Evolutionary conservation across 2,797 vertebrate species (phyloP), one percentile per base, ranked within the genome.

Genomic region (Bufotes viridis): DNA sequence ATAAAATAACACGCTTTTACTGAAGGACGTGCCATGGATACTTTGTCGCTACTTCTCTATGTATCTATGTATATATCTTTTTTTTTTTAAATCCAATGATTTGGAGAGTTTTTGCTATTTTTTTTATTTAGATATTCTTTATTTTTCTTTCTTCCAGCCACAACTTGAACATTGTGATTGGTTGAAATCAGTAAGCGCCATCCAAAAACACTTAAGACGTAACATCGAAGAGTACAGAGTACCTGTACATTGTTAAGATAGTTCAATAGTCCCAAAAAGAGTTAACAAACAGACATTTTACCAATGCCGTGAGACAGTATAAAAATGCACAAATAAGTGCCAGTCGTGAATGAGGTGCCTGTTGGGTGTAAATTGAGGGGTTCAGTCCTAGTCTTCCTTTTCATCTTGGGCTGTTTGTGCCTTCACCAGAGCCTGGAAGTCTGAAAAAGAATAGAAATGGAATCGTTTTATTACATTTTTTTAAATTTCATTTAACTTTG

Each of bases 321-420:
- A 91, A 93, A 93, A 92, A 90, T 87, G 72, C 91, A 93, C 91
- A 92, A 93, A 93, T 91, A 91, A 90, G 90, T 88, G 92, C 92
- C 85, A 91, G 90, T 88, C 57, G 81, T 14, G 5, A 70, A 88
- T 81, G 90, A 91, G 91, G 92, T 92, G 90, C 90, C 87, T 84
- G 90, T 88, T 87, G 87, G 89, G 91, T 91, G 92, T 92, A 91
- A 93, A 90, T 80, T 89, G 91, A 90, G 91, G 90, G 90, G 86
- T 51, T 92, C 89, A 88, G 58, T 90, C 88, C 90, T 89, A 87
- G 81, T 49, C 91, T 82, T 79, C 79, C 90, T 91, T 85, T 91
- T 92, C 90, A 90, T 90, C 90, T 89, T 85, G 85, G 74, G 90
- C 83, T 90, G 53, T 87, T 92, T 91, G 92, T 90, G 90, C 91